Evolutionary conservation across 2,888 invertebrate genomes (phyloP), one percentile per base, ranked within the genome.

Genomic region (Anoplius nigerrimus): DNA sequence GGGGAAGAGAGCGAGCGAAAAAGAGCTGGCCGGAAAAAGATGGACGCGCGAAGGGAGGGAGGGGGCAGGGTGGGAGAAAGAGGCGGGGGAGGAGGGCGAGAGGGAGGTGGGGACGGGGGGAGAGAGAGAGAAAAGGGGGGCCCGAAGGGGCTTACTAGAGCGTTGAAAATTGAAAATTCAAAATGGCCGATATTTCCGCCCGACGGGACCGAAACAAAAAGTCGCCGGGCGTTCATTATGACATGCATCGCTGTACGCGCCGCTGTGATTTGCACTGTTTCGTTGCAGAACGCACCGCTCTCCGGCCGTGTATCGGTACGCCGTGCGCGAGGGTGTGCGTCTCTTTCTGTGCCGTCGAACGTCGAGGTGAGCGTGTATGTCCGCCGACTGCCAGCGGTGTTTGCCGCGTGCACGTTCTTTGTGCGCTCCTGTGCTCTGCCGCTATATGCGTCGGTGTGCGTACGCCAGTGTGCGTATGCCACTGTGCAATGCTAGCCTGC

Each of bases 151-250:
- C 82, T 88, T 88, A 88, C 88, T 88, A 88, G 88, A 88, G 88
- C 88, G 88, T 88, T 88, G 88, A 88, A 88, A 88, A 88, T 88
- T 88, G 88, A 88, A 88, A 88, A 88, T 87, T 88, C 88, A 88
- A 88, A 88, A 88, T 88, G 88, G 88, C 87, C 84, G 88, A 88
- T 88, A 88, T 87, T 87, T 87, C 86, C 87, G 88, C 85, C 88
- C 87, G 86, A 88, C 84, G 86, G 88, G 86, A 88, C 87, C 85
- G 85, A 87, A 87, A 88, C 87, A 88, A 88, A 88, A 88, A 88
- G 88, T 85, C 82, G 85, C 83, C 86, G 80, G 84, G 81, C 84
- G 86, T 88, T 87, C 87, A 86, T 87, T 87, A 87, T 87, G 88
- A 87, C 88, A 87, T 87, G 88, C 88, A 87, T 86, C 86, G 87